phyloP scores from a whole-genome alignment of 2,888 invertebrate genomes.

The Catocala fraxini region DNA sequence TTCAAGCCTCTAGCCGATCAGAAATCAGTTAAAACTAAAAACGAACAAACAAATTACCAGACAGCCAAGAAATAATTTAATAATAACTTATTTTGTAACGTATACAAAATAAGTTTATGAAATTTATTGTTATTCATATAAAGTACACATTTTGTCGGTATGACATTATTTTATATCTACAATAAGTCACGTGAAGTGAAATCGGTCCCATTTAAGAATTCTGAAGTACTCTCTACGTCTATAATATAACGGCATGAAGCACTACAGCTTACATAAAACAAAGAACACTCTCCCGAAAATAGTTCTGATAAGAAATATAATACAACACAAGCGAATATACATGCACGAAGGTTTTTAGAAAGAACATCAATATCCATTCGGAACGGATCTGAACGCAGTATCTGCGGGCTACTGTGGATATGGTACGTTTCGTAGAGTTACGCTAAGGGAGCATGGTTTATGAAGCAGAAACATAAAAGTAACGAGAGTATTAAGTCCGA shows the following conservation, averaged over 20 bases:
- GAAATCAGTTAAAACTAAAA: no score
- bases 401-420: conserved; percentile 29
- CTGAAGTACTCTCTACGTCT: not conserved
- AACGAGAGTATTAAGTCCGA: conserved; percentile 59
- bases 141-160: no score
- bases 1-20: no score
- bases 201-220: no score
- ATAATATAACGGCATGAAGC: not conserved
- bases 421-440: conserved; percentile 30
- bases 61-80: no score
- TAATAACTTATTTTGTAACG: no score
- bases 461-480: conserved; percentile 62
- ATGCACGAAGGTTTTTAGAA: conserved; percentile 14
- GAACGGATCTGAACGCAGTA: conserved; percentile 23
- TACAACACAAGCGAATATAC: not conserved
- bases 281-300: not conserved
- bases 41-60: no score
- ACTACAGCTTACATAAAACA: not conserved
- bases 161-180: no score
- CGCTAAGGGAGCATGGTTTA: conserved; percentile 53
- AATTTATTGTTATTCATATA: no score
- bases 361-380: conserved; percentile 34
- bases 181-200: no score
- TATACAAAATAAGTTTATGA: no score
- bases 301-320: conserved; percentile 7